Percentiles rank a stretch among this genome's conserved stretches.
phyloP scores from a whole-genome alignment of 2,888 invertebrate genomes.

The Melieria crassipennis region DNA sequence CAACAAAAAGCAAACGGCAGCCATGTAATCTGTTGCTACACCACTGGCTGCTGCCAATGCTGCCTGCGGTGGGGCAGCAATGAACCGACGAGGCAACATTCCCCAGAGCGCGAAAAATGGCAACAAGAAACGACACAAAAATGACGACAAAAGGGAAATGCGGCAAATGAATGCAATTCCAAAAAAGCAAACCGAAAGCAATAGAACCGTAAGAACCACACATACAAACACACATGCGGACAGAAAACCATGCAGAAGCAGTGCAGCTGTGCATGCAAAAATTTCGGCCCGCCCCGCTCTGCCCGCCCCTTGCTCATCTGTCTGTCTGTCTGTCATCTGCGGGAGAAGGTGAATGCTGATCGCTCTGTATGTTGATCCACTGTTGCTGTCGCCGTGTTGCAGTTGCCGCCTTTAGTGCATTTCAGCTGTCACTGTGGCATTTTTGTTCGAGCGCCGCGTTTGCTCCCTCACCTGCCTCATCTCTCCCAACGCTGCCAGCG shows the following conservation, averaged over 20 bases:
- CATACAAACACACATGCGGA: background rate
- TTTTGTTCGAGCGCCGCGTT: no score
- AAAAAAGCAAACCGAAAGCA: slow-evolving; percentile 2
- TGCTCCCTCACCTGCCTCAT: no score
- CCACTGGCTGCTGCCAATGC: background rate
- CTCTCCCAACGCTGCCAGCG: background rate
- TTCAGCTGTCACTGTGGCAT: background rate
- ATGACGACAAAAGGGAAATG: background rate
- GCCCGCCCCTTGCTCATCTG: background rate
- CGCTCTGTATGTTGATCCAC: slow-evolving; percentile 23
- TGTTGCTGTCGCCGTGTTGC: background rate
- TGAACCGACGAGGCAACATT: no score
- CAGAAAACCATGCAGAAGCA: slow-evolving; percentile 2
- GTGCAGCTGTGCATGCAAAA: background rate
- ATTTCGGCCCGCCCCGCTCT: background rate
- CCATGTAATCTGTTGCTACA: background rate
- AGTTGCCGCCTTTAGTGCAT: slow-evolving; percentile 1
- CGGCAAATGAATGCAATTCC: slow-evolving; percentile 15
- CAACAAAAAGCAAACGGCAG: no score
- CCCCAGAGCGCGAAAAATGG: no score
- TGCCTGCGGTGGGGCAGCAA: no score
- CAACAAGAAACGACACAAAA: background rate
- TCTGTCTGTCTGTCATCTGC: background rate
- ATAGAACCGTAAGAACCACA: slow-evolving; percentile 14
- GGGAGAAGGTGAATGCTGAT: background rate